phyloP scores from a whole-genome alignment of 2,888 invertebrate species.

The Amorpha juglandis region DNA sequence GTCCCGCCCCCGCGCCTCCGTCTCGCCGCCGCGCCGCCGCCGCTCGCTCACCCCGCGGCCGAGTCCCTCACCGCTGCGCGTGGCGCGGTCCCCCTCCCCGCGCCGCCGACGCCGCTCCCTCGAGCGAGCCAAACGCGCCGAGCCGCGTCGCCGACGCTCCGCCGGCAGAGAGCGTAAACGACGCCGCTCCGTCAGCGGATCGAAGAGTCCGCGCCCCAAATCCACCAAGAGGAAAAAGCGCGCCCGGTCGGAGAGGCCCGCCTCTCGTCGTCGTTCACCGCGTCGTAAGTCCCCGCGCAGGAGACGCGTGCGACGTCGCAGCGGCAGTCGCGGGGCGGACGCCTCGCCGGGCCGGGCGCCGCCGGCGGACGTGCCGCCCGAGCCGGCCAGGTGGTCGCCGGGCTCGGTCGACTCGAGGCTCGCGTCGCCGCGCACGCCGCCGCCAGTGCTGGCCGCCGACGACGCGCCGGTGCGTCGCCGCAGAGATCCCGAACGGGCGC shows the following conservation, averaged over 20 bases:
- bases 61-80: constrained; percentile 34
- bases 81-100: constrained; percentile 37
- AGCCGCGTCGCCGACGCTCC: constrained; percentile 53
- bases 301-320: constrained; percentile 40
- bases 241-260: constrained; percentile 50
- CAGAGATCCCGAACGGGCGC: constrained; percentile 46
- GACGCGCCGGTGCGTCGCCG: constrained; percentile 39
- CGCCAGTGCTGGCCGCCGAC: constrained; percentile 68
- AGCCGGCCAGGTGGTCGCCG: constrained; percentile 53
- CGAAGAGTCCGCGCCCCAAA: constrained; percentile 49
- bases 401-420: constrained; percentile 80
- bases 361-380: constrained; percentile 61
- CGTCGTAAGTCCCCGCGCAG: constrained; percentile 51
- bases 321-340: constrained; percentile 46
- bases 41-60: constrained; percentile 41
- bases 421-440: constrained; percentile 86
- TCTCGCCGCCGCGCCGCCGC: constrained; percentile 34
- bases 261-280: constrained; percentile 48
- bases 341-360: constrained; percentile 48
- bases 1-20: constrained; percentile 29
- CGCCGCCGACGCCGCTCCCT: constrained; percentile 42
- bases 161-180: constrained; percentile 52
- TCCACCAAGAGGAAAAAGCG: constrained; percentile 65
- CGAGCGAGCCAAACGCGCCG: constrained; percentile 45
- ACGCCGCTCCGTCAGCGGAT: constrained; percentile 48